Base-by-base conservation (phyloP, 2,113 vertebrate species). In the Phocoena phocoena region DNA sequence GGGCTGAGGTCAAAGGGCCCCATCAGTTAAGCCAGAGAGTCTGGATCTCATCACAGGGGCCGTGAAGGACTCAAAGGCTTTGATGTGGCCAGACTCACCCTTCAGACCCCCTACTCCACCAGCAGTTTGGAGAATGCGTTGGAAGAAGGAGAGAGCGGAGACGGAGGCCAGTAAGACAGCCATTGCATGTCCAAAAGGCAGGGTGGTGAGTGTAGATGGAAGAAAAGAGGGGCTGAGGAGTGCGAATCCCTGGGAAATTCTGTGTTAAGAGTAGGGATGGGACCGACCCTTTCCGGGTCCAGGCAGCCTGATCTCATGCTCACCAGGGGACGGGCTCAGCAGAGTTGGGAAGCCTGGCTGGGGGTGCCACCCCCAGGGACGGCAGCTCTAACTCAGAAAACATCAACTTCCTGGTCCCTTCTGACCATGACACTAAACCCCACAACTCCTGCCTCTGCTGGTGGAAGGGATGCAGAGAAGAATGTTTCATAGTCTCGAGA, bases 31-130 rank as follows among this genome's bases (percentile, higher is more conserved):
- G 15, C 53, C 33, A 20, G 41, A 36, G 28, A 63, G 50, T 36
- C 2, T 47, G 18, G 26, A 4, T 33, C 28, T 71, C 44, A 47
- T 50, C 55, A 18, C 0, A 3, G 14, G 0, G 12, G 5, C 44
- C 21, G 15, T 85, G 38, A n/a, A 88, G 65, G 76, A 21, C 63
- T 5, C 15, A 33, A 13, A 68, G 10, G 36, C 23, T 31, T 70
- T 5, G 12, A 18, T 3, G 44, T 1, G 5, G n/a, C 58, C 62
- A 50, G 38, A 33, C 15, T 58, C 6, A 4, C 67, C 21, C 31
- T 85, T 41, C 23, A 33, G 4, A 18, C 5, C 28, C 13, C 8
- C 1, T 5, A 2, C 6, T 74, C 31, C 36, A n/a, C 68, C 18
- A 73, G 25, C 5, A 73, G 14, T 41, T 58, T 50, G 25, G 67